Percentiles rank a stretch among this genome's conserved stretches.
These are phyloP conservation scores for Characodon lateralis DNA, from an alignment of 2,797 vertebrate genomes.

Conservation along the genomic window DNA sequence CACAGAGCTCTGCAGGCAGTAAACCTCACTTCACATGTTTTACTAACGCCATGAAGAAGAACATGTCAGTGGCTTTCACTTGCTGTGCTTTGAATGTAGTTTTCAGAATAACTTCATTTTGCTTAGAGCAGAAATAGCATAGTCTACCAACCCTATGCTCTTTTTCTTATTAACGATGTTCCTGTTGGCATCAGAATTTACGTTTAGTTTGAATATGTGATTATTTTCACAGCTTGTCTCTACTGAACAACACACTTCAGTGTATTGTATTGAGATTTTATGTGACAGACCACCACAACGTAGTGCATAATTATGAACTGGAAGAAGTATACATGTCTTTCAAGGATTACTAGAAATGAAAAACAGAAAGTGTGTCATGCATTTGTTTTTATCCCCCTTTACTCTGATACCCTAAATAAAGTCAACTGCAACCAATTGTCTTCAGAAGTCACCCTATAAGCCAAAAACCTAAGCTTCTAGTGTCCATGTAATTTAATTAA, in stretches of 20 bases:
- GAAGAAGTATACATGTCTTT: background rate
- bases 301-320: background rate
- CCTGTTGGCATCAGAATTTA: background rate
- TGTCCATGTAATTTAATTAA: too few relatives aligned
- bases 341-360: too few relatives aligned
- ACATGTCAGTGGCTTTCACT: slow-evolving; percentile 13
- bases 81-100: background rate
- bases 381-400: too few relatives aligned
- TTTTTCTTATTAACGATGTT: background rate
- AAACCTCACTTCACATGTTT: slow-evolving; percentile 24
- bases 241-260: background rate
- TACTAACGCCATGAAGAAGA: slow-evolving; percentile 3
- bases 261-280: background rate
- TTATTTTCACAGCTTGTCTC: background rate
- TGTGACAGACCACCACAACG: background rate
- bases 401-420: too few relatives aligned
- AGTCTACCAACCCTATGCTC: background rate
- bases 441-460: too few relatives aligned
- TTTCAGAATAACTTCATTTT: background rate
- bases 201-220: background rate
- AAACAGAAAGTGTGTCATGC: too few relatives aligned
- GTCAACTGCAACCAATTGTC: too few relatives aligned
- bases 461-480: too few relatives aligned
- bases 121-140: background rate
- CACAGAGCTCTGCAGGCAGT: background rate